These are phyloP conservation scores for Menidia beryllina DNA, from an alignment of 2,113 vertebrate genomes.

Conservation along the genomic window DNA sequence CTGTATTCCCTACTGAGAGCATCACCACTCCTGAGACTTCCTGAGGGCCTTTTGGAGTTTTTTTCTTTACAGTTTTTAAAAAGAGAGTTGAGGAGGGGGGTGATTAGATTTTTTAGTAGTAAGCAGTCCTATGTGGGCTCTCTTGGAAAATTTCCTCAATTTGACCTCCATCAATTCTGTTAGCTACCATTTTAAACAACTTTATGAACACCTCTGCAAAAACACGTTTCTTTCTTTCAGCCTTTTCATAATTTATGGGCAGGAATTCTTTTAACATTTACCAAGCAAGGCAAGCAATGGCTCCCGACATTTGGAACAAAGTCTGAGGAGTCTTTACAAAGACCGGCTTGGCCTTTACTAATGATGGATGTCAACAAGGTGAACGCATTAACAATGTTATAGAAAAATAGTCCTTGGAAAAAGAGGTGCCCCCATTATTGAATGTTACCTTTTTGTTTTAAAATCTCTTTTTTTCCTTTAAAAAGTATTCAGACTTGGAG, in stretches of 20 bases:
- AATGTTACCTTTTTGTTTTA: too few relatives aligned
- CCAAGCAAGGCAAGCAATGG: background rate
- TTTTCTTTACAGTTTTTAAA: too few relatives aligned
- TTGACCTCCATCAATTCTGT: background rate
- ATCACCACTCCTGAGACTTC: background rate
- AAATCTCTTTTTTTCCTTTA: background rate
- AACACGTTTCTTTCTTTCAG: background rate
- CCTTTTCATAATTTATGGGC: background rate
- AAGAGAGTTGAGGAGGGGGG: background rate
- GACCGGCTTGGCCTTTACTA: background rate
- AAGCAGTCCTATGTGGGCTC: background rate
- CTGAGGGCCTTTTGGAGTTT: background rate
- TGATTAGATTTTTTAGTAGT: background rate
- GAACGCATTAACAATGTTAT: background rate
- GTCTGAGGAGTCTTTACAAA: background rate
- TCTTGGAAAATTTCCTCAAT: background rate
- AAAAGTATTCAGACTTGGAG: background rate
- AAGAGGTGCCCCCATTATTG: background rate
- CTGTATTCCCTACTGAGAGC: background rate
- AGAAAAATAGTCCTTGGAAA: background rate
- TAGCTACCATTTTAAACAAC: background rate
- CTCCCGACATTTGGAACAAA: background rate
- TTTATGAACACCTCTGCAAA: background rate
- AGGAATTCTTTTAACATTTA: conserved; percentile 1
- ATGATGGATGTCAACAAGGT: background rate